Percentiles rank a stretch among this genome's conserved stretches.
These are phyloP conservation scores for Solenopsis invicta DNA, from an alignment of 1,140 invertebrate species.

Conservation along the genomic window DNA sequence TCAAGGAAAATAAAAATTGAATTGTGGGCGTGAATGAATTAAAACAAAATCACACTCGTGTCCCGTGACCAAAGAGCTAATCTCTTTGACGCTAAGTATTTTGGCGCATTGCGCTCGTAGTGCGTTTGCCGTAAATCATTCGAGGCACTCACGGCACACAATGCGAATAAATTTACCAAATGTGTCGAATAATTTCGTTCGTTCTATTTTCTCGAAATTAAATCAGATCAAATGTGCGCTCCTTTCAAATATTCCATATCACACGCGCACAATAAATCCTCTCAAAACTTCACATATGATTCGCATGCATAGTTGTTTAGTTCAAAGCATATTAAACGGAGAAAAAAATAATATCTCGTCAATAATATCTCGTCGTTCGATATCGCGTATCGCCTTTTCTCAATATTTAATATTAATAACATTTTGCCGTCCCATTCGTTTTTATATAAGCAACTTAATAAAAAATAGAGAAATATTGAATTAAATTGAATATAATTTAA, in stretches of 20 bases:
- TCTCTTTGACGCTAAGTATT: slow-evolving; percentile 26
- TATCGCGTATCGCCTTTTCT: not conserved
- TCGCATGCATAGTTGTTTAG: slow-evolving; percentile 25
- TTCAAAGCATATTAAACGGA: slow-evolving; percentile 9
- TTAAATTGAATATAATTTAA: too few relatives aligned
- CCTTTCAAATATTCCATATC: slow-evolving; percentile 41
- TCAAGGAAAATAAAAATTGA: not conserved
- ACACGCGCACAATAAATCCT: slow-evolving; percentile 33
- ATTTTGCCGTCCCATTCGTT: not conserved
- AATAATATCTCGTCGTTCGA: not conserved
- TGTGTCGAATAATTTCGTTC: slow-evolving; percentile 40
- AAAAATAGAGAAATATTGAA: not conserved
- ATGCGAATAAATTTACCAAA: slow-evolving; percentile 50
- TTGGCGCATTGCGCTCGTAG: slow-evolving; percentile 15
- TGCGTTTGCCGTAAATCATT: slow-evolving; percentile 32
- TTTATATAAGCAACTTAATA: not conserved
- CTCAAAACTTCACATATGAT: slow-evolving; percentile 10
- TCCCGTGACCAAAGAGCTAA: not conserved
- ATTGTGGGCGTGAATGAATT: not conserved
- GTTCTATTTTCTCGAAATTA: slow-evolving; percentile 56
- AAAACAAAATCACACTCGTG: not conserved
- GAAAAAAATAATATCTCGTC: not conserved
- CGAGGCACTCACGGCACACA: slow-evolving; percentile 18
- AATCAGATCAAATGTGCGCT: slow-evolving; percentile 33
- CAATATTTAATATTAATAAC: not conserved